Evolutionary conservation across 2,113 vertebrate species (phyloP).

Genomic region (Bagarius yarrelli): DNA sequence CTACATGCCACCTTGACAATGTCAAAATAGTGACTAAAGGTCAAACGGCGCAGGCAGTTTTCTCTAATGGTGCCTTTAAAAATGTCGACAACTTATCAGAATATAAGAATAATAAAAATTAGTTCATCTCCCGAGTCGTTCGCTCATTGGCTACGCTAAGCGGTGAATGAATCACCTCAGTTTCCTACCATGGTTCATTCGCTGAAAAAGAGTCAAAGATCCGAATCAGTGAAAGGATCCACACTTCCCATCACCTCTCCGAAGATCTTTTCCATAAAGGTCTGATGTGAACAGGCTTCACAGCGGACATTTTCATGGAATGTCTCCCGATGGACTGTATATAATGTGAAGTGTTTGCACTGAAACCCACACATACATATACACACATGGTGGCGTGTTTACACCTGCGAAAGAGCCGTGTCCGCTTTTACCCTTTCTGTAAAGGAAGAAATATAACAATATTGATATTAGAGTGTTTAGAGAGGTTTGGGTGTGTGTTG

Average conservation of each 20-base stretch:
- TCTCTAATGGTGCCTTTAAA: not conserved
- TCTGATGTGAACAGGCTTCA: no score
- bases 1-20: not conserved
- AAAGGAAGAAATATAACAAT: not conserved
- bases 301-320: not conserved
- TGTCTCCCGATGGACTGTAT: not conserved
- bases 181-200: no score
- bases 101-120: no score
- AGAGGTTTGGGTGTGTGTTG: not conserved
- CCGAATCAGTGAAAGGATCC: no score
- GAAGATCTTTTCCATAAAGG: no score
- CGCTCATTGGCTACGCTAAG: no score
- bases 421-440: not conserved
- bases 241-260: no score
- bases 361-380: not conserved
- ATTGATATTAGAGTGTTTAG: constrained; percentile 11
- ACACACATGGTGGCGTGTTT: not conserved
- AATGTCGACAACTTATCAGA: no score
- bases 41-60: not conserved
- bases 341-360: not conserved
- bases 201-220: no score
- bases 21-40: constrained; percentile 15
- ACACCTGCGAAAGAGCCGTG: not conserved
- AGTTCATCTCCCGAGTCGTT: no score
- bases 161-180: no score